Conservation (phyloP, 2,113 vertebrate species). For the Sialia sialis region DNA sequence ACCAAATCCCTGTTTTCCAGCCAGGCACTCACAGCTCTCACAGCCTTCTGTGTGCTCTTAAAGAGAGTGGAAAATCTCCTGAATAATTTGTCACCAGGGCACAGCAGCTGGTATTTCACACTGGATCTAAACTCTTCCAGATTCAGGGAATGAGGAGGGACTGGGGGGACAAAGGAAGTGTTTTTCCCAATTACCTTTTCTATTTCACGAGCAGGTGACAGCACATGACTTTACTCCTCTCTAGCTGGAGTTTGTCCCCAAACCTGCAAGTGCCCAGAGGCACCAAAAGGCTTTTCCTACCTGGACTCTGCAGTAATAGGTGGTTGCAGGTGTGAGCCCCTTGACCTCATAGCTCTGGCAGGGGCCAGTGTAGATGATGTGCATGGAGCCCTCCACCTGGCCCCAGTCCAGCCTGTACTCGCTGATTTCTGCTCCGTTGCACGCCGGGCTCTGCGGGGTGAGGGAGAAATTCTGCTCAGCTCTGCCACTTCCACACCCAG, state of each 20-base stretch:
- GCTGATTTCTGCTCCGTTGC: constrained; percentile 73
- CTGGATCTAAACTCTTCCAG: not conserved
- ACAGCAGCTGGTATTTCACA: not conserved
- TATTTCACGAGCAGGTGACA: not conserved
- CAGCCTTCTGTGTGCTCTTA: not conserved
- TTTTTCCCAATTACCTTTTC: not conserved
- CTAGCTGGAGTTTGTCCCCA: not conserved
- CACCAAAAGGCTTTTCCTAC: constrained; percentile 40
- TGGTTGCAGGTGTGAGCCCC: constrained; percentile 75
- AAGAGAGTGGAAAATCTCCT: not conserved
- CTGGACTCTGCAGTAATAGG: constrained; percentile 80
- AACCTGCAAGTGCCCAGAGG: not conserved
- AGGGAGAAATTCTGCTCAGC: not conserved
- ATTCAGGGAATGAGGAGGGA: not conserved
- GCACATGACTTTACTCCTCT: not conserved
- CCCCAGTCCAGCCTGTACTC: constrained; percentile 79
- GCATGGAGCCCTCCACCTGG: constrained; percentile 69
- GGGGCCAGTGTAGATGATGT: constrained; percentile 70
- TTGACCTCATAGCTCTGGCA: constrained; percentile 74
- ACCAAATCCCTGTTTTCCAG: not conserved
- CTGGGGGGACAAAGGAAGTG: not conserved
- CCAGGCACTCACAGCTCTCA: not conserved
- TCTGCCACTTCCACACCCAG: rapidly evolving
- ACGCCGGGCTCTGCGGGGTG: constrained; percentile 56
- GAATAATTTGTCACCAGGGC: rapidly evolving